Conservation (phyloP, 35 echinoderm and acorn worm genomes). For the Apostichopus californicus region DNA sequence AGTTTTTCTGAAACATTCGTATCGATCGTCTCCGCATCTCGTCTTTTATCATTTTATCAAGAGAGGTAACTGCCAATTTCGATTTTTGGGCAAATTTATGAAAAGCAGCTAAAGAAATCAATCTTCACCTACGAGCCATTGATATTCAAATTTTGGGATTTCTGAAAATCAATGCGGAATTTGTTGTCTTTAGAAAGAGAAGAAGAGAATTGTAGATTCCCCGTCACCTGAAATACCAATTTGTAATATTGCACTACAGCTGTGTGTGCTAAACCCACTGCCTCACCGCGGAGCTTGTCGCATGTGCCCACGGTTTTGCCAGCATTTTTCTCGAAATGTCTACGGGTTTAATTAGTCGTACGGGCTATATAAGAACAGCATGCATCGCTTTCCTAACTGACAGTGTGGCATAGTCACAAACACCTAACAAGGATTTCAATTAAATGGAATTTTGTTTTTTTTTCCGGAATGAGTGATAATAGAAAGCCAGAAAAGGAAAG, state of each 20-base stretch:
- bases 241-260: too few relatives aligned
- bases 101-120: neutral
- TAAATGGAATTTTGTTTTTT: neutral
- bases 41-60: neutral
- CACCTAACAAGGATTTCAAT: conserved; percentile 17
- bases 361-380: neutral
- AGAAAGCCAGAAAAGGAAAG: too few relatives aligned
- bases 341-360: neutral
- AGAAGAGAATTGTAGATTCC: neutral
- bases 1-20: neutral
- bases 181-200: neutral
- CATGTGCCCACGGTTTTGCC: neutral
- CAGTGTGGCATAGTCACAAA: neutral
- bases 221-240: neutral
- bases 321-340: neutral
- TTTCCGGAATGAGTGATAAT: neutral
- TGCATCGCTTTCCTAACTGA: neutral
- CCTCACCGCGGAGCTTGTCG: neutral
- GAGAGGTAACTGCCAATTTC: neutral
- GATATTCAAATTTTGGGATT: conserved; percentile 39
- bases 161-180: conserved; percentile 32
- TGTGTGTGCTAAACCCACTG: too few relatives aligned
- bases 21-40: neutral
- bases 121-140: neutral
- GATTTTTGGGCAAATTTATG: conserved; percentile 2